Evolutionary conservation across 2,797 vertebrate species (phyloP).

Genomic region (Benthosema pterotum): DNA sequence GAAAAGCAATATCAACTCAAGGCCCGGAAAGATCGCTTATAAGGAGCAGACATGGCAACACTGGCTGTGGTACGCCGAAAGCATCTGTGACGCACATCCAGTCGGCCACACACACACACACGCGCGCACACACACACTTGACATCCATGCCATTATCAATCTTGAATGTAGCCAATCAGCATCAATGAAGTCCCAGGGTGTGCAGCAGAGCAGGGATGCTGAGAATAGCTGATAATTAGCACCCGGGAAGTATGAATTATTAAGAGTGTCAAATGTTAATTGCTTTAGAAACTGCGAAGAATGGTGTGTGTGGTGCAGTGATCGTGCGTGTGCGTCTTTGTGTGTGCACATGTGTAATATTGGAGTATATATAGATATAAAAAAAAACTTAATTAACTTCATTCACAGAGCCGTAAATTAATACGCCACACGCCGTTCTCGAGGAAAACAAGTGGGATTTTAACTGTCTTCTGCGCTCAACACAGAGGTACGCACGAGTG

Average conservation of each 20-base stretch:
- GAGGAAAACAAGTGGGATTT: no score
- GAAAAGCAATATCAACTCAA: neutral
- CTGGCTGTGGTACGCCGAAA: no score
- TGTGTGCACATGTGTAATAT: neutral
- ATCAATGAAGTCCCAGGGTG: conserved; percentile 7
- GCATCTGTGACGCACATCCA: no score
- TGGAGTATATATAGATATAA: neutral
- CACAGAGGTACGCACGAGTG: no score
- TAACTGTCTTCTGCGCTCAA: no score
- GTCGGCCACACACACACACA: neutral
- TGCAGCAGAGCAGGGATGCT: conserved; percentile 24
- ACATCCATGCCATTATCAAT: conserved; percentile 39
- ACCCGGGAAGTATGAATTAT: conserved; percentile 47
- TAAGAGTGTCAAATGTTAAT: conserved; percentile 32
- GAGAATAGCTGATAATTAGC: conserved; percentile 67
- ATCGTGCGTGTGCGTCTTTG: neutral
- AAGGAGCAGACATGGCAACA: no score
- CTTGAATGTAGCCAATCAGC: conserved; percentile 34
- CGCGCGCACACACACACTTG: conserved; percentile 6
- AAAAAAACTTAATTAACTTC: no score
- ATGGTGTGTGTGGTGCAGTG: neutral
- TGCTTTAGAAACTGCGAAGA: conserved; percentile 6
- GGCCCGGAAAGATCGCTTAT: no score
- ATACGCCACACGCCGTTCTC: no score
- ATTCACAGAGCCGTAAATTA: no score